Base-by-base conservation (phyloP, 2,888 invertebrate genomes). In the Amphiduros pacificus region DNA sequence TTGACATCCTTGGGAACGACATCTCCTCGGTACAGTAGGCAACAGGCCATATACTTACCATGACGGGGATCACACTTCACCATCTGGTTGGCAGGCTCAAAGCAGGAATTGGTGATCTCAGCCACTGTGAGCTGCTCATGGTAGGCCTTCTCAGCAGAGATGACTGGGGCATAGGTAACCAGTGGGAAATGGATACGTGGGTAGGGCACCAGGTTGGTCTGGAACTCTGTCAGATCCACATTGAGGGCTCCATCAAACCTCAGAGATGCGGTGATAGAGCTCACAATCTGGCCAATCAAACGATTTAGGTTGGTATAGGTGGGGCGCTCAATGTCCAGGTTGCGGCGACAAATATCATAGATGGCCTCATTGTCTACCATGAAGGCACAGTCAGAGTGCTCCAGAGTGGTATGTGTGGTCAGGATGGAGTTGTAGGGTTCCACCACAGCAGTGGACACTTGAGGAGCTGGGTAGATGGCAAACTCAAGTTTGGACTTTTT, bases 221-320 rank as follows among this genome's bases (percentile, higher is more conserved):
- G 44, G 44, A 44, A 44, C 22, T 44, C 44, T 17, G 44, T 44
- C 9, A 44, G n/a, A 22, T 44, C 44, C 5, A 44, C 44, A 17
- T 44, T 44, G 20, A 44, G n/a, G n/a, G 44, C 44, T 44, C 44
- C 44, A 44, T 44, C 44, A 44, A 44, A 44, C 22, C 44, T 44
- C 20, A 44, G 44, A 44, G 44, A 44, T 44, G 44, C 44, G 4
- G 44, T 44, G 44, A 44, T 44, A 11, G 44, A 44, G 22, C 44
- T 44, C 6, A 44, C 44, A 44, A 44, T 44, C n/a, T 58, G 57
- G 20, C 60, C 56, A 14, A 61, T 58, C 4, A 60, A 32, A 17
- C 95, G 87, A 85, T 96, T 96, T 80, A 96, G 85, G 79, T 92
- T 92, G 32, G 89, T 93, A 79, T 92, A 92, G 74, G 91, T 88